phyloP scores from a whole-genome alignment of 2,888 invertebrate species.

The Phortica magna region DNA sequence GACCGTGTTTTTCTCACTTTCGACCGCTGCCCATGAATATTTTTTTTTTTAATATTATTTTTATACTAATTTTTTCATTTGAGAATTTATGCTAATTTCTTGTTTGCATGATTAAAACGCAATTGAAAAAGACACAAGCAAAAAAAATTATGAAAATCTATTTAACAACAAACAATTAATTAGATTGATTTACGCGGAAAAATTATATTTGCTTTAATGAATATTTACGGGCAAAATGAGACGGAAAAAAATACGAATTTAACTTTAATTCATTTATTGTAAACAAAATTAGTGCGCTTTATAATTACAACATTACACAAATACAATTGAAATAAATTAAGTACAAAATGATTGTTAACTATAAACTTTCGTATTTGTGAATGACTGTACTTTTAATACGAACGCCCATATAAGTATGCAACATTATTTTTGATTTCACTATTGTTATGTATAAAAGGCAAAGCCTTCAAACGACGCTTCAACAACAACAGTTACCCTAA shows the following conservation, averaged over 20 bases:
- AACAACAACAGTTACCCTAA: too few relatives aligned
- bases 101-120: slow-evolving; percentile 62
- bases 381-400: not conserved
- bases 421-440: not conserved
- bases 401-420: not conserved
- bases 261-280: slow-evolving; percentile 28
- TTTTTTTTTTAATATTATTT: not conserved
- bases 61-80: not conserved
- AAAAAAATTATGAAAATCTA: slow-evolving; percentile 56
- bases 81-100: slow-evolving; percentile 63
- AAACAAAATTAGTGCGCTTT: slow-evolving; percentile 31
- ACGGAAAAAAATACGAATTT: not conserved
- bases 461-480: too few relatives aligned
- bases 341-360: slow-evolving; percentile 31
- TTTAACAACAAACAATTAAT: slow-evolving; percentile 71
- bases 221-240: not conserved
- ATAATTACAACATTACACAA: slow-evolving; percentile 19
- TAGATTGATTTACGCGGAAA: slow-evolving; percentile 64
- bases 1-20: slow-evolving; percentile 36
- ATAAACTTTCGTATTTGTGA: not conserved
- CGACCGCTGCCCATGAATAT: not conserved
- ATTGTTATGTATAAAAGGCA: too few relatives aligned
- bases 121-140: slow-evolving; percentile 47
- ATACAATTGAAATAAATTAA: slow-evolving; percentile 23
- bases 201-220: slow-evolving; percentile 35